Percentiles rank a stretch among this genome's conserved stretches.
phyloP scores from a whole-genome alignment of 2,888 invertebrate species.

The Tipula helvola region DNA sequence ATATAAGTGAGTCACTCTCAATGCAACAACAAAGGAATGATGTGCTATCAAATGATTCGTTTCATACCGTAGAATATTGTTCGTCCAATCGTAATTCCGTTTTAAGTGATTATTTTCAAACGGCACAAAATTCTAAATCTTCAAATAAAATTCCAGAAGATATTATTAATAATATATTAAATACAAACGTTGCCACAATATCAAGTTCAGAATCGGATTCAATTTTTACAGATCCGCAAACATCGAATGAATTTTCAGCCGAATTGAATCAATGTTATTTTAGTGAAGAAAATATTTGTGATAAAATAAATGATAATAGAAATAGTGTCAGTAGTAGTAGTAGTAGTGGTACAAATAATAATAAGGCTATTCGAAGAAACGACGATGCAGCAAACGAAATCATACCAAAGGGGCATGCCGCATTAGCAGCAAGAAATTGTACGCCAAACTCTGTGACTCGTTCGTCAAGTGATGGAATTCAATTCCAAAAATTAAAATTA shows the following conservation, averaged over 20 bases:
- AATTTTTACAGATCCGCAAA: slow-evolving; percentile 61
- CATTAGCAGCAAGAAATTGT: slow-evolving; percentile 20
- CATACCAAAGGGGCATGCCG: slow-evolving; percentile 18
- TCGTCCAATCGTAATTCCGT: slow-evolving; percentile 4
- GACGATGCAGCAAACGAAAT: slow-evolving; percentile 18
- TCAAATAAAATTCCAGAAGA: not conserved
- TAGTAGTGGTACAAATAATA: not conserved
- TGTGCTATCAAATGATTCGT: not conserved
- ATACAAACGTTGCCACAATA: slow-evolving; percentile 37
- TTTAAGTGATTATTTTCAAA: not conserved
- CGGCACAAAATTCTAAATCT: not conserved
- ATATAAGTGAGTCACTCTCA: not conserved
- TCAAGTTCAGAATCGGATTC: slow-evolving; percentile 60
- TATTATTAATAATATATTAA: not conserved
- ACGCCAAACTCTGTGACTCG: slow-evolving; percentile 17
- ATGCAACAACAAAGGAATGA: not conserved
- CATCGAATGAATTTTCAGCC: slow-evolving; percentile 44
- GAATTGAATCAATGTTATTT: slow-evolving; percentile 51
- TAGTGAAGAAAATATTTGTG: slow-evolving; percentile 43
- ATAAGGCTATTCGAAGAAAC: not conserved
- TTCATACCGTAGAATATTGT: not conserved
- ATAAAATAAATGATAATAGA: slow-evolving; percentile 22
- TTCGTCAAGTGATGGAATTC: not conserved
- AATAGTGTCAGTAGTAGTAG: not conserved
- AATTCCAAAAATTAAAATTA: slow-evolving; percentile 10